phyloP scores from a whole-genome alignment of 2,888 invertebrate species.

The Sesia apiformis region DNA sequence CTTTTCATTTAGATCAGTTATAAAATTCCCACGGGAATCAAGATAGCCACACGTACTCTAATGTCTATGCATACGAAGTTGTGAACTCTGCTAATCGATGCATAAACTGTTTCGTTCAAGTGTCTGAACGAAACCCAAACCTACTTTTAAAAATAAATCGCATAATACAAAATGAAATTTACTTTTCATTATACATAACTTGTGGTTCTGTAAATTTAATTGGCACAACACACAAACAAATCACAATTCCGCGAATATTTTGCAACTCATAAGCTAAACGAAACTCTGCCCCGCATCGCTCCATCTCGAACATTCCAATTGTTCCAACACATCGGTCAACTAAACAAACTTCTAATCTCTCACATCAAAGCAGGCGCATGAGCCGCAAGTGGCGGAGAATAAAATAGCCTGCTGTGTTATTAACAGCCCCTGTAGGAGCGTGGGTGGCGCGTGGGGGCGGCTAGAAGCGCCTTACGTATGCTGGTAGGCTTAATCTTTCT shows the following conservation, averaged over 20 bases:
- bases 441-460: constrained; percentile 18
- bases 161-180: too few relatives aligned
- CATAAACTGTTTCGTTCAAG: too few relatives aligned
- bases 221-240: too few relatives aligned
- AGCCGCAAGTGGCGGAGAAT: constrained; percentile 57
- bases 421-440: constrained; percentile 52
- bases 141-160: too few relatives aligned
- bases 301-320: background rate
- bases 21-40: too few relatives aligned
- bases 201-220: too few relatives aligned
- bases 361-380: constrained; percentile 64
- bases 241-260: background rate
- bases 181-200: too few relatives aligned
- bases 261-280: background rate
- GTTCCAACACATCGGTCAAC: constrained; percentile 15
- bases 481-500: background rate
- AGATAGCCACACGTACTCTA: too few relatives aligned
- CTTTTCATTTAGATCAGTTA: too few relatives aligned
- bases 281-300: background rate
- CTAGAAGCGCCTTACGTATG: constrained; percentile 25
- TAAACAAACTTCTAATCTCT: constrained; percentile 59
- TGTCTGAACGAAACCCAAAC: too few relatives aligned
- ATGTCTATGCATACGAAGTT: too few relatives aligned
- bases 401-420: constrained; percentile 71
- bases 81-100: too few relatives aligned